Conservation (phyloP, 2,888 invertebrate species). For the Drosophila putrida region DNA sequence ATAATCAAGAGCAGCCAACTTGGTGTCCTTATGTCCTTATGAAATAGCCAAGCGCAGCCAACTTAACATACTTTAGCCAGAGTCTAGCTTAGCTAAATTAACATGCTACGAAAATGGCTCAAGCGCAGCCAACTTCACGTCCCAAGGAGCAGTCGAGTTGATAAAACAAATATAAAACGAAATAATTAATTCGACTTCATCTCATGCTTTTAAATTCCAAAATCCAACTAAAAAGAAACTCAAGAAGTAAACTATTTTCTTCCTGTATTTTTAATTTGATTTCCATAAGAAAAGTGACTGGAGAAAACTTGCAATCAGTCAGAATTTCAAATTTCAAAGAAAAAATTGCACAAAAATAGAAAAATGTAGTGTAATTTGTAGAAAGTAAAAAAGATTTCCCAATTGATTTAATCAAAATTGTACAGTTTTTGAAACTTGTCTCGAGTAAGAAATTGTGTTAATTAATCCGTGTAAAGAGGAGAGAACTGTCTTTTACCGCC, state of each 20-base stretch:
- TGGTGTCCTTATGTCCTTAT: background rate
- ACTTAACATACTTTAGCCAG: constrained; percentile 8
- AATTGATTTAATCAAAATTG: constrained; percentile 26
- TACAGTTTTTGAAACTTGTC: constrained; percentile 18
- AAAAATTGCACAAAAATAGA: background rate
- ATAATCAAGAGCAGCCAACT: constrained; percentile 22
- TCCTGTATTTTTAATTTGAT: background rate
- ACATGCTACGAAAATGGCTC: background rate
- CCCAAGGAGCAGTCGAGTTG: background rate
- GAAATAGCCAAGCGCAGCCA: constrained; percentile 8
- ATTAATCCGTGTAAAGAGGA: constrained; percentile 59
- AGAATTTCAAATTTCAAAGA: background rate
- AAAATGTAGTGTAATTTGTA: background rate
- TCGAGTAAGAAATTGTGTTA: constrained; percentile 52
- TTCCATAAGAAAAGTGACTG: background rate
- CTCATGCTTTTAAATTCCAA: no score
- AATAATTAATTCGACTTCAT: background rate
- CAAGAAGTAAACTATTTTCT: background rate
- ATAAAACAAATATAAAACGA: background rate
- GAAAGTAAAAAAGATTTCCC: constrained; percentile 28
- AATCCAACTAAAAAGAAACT: background rate
- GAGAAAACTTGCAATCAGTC: constrained; percentile 17
- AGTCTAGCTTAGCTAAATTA: constrained; percentile 4
- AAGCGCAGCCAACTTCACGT: constrained; percentile 18
- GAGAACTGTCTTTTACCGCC: background rate